Evolutionary conservation across 1,140 invertebrate species (phyloP).

Genomic region (Tribolium castaneum): DNA sequence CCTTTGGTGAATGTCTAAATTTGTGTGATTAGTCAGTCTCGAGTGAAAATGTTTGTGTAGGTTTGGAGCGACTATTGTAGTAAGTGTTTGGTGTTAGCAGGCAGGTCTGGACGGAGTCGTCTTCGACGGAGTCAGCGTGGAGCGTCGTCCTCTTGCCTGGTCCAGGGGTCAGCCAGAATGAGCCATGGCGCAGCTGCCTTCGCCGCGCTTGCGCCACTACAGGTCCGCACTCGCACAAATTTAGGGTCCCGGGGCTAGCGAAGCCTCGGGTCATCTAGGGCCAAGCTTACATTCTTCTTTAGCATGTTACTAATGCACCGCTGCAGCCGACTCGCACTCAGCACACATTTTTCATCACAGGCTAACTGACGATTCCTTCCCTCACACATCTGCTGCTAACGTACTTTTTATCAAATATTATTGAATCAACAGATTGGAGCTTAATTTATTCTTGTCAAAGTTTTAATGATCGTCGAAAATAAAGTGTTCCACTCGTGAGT

Average conservation of each 20-base stretch:
- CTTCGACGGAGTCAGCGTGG: slow-evolving; percentile 38
- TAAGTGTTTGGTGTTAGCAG: slow-evolving; percentile 60
- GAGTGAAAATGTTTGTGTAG: slow-evolving; percentile 8
- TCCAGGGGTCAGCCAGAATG: slow-evolving; percentile 63
- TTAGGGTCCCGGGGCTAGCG: slow-evolving; percentile 36
- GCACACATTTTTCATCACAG: not conserved
- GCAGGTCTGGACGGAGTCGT: slow-evolving; percentile 45
- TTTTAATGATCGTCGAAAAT: no score
- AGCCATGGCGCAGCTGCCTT: slow-evolving; percentile 74
- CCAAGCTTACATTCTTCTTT: slow-evolving; percentile 34
- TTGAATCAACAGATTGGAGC: no score
- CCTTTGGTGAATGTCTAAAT: not conserved
- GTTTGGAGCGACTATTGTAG: slow-evolving; percentile 15
- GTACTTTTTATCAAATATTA: no score
- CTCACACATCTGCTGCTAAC: no score
- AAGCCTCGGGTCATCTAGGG: slow-evolving; percentile 43
- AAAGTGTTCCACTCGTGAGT: no score
- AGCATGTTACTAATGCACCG: slow-evolving; percentile 39
- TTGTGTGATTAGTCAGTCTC: slow-evolving; percentile 10
- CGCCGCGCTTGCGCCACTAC: slow-evolving; percentile 75
- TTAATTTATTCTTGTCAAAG: no score
- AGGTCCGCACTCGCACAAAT: slow-evolving; percentile 65
- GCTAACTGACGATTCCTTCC: no score
- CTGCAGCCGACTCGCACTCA: slow-evolving; percentile 22
- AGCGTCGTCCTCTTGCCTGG: slow-evolving; percentile 41